Conservation (phyloP, 2,113 vertebrate genomes). For the Amazona vittata region DNA sequence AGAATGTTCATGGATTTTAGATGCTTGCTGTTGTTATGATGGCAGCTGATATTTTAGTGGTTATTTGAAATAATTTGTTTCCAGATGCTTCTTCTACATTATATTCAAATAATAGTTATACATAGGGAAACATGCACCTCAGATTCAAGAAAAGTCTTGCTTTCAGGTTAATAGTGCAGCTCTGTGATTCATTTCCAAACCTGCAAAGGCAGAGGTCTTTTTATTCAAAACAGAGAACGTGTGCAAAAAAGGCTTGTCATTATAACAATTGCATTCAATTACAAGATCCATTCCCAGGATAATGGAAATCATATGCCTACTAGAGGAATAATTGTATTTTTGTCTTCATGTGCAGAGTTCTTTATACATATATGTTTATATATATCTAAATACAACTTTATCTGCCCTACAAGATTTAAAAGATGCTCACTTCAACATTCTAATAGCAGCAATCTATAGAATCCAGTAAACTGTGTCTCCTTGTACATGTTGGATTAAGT, state of each 20-base stretch:
- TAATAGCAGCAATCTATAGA: background rate
- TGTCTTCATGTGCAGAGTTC: background rate
- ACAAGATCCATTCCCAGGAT: background rate
- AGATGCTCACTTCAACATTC: background rate
- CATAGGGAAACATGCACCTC: background rate
- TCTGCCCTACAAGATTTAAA: background rate
- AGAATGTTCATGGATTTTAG: background rate
- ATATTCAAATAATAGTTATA: background rate
- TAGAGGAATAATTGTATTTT: background rate
- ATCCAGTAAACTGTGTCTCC: background rate
- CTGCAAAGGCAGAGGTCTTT: background rate
- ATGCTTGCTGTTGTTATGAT: background rate
- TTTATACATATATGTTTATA: background rate
- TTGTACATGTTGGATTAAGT: background rate
- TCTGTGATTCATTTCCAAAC: background rate
- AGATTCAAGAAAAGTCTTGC: background rate
- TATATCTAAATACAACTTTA: background rate
- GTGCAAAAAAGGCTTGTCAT: background rate
- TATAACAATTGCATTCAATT: background rate
- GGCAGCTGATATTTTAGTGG: background rate
- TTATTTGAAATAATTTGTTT: background rate
- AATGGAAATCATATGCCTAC: background rate
- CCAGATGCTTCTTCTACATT: background rate
- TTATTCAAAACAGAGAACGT: background rate
- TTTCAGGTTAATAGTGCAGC: background rate